Evolutionary conservation across 1,140 invertebrate species (phyloP).

Genomic region (Drosophila sucinea): DNA sequence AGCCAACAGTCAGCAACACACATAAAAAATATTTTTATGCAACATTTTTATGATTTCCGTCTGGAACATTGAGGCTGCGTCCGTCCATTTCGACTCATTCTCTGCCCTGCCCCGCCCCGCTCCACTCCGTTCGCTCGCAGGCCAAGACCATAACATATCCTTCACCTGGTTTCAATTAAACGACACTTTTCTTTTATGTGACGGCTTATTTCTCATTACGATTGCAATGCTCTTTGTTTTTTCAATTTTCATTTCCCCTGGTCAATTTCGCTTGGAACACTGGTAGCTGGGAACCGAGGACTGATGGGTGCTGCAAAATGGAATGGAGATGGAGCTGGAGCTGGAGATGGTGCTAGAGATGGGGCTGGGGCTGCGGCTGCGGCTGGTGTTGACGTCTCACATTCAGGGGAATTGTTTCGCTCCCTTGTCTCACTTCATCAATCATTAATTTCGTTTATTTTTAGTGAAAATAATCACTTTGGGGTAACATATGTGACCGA

Average conservation of each 20-base stretch:
- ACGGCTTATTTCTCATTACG: constrained; percentile 75
- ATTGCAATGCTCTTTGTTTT: constrained; percentile 50
- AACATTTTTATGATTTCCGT: constrained; percentile 81
- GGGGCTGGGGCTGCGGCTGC: constrained; percentile 28
- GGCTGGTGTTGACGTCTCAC: constrained; percentile 63
- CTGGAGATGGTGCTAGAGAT: constrained; percentile 27
- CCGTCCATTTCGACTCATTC: constrained; percentile 6
- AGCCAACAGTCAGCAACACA: constrained; percentile 37
- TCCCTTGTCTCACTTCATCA: constrained; percentile 79
- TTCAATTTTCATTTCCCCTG: constrained; percentile 45
- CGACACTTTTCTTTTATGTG: constrained; percentile 73
- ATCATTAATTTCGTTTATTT: constrained; percentile 80
- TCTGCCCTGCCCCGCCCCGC: background rate
- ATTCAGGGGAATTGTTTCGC: constrained; percentile 44
- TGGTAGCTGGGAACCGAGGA: constrained; percentile 4
- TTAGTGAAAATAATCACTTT: constrained; percentile 80
- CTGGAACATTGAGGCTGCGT: constrained; percentile 42
- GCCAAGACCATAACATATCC: constrained; percentile 46
- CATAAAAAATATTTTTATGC: constrained; percentile 80
- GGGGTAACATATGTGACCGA: constrained; percentile 72
- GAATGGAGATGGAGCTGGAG: constrained; percentile 1
- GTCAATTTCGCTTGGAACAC: constrained; percentile 27
- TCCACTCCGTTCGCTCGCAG: constrained; percentile 8
- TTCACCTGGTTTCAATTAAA: constrained; percentile 79
- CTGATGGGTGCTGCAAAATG: background rate